Evolutionary conservation across 2,888 invertebrate species (phyloP).

Genomic region (Chaitophorus viminalis): DNA sequence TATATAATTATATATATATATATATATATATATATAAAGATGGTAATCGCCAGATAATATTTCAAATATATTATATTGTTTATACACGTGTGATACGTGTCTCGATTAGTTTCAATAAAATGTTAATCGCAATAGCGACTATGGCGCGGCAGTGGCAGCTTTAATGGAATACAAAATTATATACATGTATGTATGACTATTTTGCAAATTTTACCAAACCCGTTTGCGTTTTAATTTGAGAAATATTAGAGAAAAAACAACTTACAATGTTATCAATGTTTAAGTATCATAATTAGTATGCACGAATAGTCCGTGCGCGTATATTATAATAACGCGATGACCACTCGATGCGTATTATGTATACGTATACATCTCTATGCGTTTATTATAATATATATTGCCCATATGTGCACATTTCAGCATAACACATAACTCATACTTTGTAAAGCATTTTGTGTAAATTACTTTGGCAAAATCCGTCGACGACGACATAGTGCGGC

Average conservation of each 20-base stretch:
- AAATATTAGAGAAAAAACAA: not conserved
- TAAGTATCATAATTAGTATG: constrained; percentile 20
- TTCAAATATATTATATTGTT: not conserved
- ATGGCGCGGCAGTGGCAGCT: not conserved
- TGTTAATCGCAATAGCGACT: not conserved
- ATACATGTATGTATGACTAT: not conserved
- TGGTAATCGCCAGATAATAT: not conserved
- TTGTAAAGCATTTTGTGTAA: constrained; percentile 8
- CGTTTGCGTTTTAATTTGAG: constrained; percentile 39
- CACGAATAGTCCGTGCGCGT: not conserved
- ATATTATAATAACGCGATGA: not conserved
- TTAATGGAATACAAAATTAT: not conserved
- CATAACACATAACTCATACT: not conserved
- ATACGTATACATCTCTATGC: not conserved
- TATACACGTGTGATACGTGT: not conserved
- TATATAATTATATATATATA: too few relatives aligned
- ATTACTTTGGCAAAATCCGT: not conserved
- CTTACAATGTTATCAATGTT: not conserved
- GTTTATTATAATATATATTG: not conserved
- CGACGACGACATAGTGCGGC: not conserved
- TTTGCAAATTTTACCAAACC: constrained; percentile 32
- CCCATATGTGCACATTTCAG: not conserved
- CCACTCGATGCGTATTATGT: not conserved
- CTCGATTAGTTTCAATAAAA: constrained; percentile 6
- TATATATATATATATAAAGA: too few relatives aligned